Evolutionary conservation across 2,888 invertebrate species (phyloP).

Genomic region (Microctonus hyperodae): DNA sequence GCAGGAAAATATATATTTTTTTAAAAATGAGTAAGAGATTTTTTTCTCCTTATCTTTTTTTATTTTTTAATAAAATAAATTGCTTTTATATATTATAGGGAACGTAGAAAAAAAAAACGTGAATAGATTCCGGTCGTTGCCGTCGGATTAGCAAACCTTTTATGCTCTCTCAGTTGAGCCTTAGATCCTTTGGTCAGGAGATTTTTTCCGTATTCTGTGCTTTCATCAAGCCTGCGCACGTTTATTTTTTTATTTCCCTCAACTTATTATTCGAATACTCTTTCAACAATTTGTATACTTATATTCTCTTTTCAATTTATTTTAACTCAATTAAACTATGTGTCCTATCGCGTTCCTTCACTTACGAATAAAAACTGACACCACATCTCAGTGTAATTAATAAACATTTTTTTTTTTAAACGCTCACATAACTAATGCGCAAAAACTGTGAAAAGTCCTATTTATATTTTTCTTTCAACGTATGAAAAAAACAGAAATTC

Average conservation of each 20-base stretch:
- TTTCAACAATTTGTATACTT: background rate
- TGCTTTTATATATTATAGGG: background rate
- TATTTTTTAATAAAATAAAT: background rate
- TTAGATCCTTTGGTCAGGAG: slow-evolving; percentile 15
- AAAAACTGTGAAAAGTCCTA: background rate
- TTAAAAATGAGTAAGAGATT: background rate
- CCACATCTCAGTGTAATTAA: background rate
- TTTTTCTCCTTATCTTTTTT: background rate
- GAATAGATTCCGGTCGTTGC: background rate
- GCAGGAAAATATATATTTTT: background rate
- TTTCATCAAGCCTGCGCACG: slow-evolving; percentile 30
- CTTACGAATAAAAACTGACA: background rate
- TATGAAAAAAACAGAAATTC: background rate
- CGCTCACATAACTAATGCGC: background rate
- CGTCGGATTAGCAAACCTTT: slow-evolving; percentile 23
- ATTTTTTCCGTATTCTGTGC: slow-evolving; percentile 25
- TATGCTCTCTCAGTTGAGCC: slow-evolving; percentile 24
- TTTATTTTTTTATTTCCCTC: background rate
- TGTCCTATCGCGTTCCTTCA: background rate
- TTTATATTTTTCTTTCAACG: background rate
- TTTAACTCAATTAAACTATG: background rate
- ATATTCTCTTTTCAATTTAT: background rate
- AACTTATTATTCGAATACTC: background rate
- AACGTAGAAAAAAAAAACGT: background rate
- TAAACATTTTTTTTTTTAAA: background rate